Conservation (phyloP, 2,797 vertebrate genomes). For the Cossypha caffra region DNA sequence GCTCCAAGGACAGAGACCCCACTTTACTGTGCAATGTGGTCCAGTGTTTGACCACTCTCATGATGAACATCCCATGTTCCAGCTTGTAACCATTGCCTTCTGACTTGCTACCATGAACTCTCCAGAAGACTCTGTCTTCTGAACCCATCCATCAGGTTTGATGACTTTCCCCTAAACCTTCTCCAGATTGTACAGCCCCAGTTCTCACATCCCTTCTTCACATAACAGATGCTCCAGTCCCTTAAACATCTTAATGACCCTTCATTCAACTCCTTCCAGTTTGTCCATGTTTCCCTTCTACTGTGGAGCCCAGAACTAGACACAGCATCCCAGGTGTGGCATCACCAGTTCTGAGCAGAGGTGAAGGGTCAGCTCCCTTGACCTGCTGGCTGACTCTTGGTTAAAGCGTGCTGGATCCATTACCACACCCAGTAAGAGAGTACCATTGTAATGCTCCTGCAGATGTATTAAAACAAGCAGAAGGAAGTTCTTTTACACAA, state of each 20-base stretch:
- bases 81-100: not conserved
- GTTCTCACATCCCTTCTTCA: not conserved
- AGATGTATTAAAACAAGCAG: not conserved
- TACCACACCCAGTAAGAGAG: fast-evolving
- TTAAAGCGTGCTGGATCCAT: not conserved
- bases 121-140: not conserved
- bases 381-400: not conserved
- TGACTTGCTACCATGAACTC: not conserved
- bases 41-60: not conserved
- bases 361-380: not conserved
- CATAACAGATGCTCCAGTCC: not conserved
- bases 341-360: not conserved
- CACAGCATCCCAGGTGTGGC: not conserved
- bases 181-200: not conserved
- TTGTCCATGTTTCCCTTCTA: not conserved
- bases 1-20: not conserved
- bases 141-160: not conserved
- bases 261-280: not conserved
- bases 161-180: not conserved
- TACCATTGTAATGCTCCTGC: not conserved
- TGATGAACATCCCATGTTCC: not conserved
- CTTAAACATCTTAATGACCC: not conserved
- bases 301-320: not conserved
- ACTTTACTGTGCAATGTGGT: fast-evolving
- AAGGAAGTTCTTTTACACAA: not conserved